Evolutionary conservation across 2,113 vertebrate genomes (phyloP), one percentile per base, ranked within the genome.

Genomic region (Zootoca vivipara): DNA sequence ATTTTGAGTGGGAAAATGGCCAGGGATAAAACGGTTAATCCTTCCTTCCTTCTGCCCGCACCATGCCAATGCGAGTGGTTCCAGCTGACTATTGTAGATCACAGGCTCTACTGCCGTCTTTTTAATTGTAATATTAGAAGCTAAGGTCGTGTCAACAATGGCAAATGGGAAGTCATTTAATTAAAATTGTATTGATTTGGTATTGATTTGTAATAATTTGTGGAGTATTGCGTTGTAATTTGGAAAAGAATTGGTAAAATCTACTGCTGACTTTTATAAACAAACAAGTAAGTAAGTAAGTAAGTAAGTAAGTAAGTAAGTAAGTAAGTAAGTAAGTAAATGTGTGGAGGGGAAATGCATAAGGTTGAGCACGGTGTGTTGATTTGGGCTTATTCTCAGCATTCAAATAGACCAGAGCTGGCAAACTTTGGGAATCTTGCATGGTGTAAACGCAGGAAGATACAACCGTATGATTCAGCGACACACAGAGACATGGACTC

Each of bases 381-480:
- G 7, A 1, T 65, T 85, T 13, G 28, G 7, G 67, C 67, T 86
- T 88, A 0, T 1, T 9, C 35, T 84, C 46, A 86, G 1, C 22
- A 52, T 90, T 38, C 6, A 56, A 73, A 38, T 1, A n/a, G 42
- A 87, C 20, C 40, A 38, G 40, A 72, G 30, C 30, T 13, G 30
- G 67, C 3, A 78, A 74, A 65, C 16, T 0, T 82, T 84, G 38
- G 2, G 69, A 62, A 38, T 80, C 56, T 4, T 67, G 13, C 82
- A 40, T 4, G 2, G 74, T 67, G 18, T 40, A 92, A 88, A 90
- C 0, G 46, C 69, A 62, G 46, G 46, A 52, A 82, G 4, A 52
- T 22, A 0, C 3, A 30, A 67, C 91, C 92, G 83, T 83, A 92
- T 92, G 94, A 90, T 82, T 83, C 88, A 90, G 7, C 33, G 26